These are phyloP conservation scores for Cherax destructor DNA, from an alignment of 1,140 invertebrate species.

Conservation along the genomic window DNA sequence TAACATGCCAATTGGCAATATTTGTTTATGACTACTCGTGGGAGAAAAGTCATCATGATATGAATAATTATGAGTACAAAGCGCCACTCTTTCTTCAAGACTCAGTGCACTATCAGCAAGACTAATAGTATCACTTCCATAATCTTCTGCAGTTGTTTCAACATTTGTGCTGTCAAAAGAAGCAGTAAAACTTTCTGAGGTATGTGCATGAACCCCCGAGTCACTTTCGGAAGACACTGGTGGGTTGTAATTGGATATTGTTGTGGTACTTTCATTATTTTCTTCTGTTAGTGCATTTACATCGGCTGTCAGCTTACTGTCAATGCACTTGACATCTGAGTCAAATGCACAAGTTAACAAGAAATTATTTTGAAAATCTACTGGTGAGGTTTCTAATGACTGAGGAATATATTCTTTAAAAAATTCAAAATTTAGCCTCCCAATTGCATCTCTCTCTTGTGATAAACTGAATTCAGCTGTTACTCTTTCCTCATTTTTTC, in stretches of 20 bases:
- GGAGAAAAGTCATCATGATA: conserved; percentile 43
- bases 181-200: conserved; percentile 25
- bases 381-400: not conserved
- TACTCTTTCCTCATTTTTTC: not conserved
- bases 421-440: not conserved
- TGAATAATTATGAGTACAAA: conserved; percentile 8
- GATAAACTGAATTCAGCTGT: not conserved
- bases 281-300: not conserved
- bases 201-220: conserved; percentile 32
- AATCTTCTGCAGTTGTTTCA: not conserved
- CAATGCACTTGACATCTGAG: not conserved
- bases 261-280: not conserved
- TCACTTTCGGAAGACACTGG: not conserved
- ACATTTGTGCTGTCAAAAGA: conserved; percentile 14
- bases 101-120: conserved; percentile 40
- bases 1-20: not conserved
- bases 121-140: conserved; percentile 23
- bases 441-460: not conserved
- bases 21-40: not conserved
- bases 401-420: not conserved
- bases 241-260: not conserved
- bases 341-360: not conserved
- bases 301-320: not conserved
- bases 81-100: conserved; percentile 16
- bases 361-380: not conserved